A percentile compares a stretch with the other conserved stretches of the same genome.
phyloP scores from a whole-genome alignment of 2,113 vertebrate species.

The Delphinus delphis region DNA sequence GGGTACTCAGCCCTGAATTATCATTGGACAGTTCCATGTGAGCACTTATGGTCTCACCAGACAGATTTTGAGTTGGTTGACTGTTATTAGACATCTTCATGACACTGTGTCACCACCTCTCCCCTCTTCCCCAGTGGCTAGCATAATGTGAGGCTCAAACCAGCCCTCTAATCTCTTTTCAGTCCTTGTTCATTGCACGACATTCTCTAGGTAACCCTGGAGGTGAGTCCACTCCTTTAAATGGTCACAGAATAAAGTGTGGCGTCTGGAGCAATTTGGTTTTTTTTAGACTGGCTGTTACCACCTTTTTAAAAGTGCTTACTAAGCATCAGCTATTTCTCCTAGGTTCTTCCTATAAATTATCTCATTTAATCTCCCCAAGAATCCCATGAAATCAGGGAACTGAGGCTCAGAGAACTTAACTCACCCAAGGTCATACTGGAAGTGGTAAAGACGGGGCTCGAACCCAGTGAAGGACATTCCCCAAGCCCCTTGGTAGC shows the following conservation, averaged over 20 bases:
- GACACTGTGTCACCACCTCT: background rate
- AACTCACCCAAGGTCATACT: background rate
- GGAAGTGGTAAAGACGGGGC: background rate
- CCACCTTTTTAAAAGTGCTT: background rate
- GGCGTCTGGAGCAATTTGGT: background rate
- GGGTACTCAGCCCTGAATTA: background rate
- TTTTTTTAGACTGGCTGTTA: background rate
- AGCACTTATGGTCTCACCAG: background rate
- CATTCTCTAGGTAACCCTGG: background rate
- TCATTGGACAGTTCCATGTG: accelerated
- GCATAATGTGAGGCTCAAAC: background rate
- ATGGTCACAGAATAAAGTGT: background rate
- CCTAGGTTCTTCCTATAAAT: background rate
- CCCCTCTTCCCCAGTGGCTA: accelerated
- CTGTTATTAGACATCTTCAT: background rate
- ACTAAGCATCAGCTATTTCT: background rate
- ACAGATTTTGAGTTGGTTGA: background rate
- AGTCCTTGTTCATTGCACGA: accelerated
- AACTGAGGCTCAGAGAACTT: background rate
- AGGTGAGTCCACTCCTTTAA: background rate
- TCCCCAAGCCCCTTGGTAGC: background rate
- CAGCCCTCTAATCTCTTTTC: background rate
- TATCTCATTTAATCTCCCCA: background rate
- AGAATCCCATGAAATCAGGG: background rate
- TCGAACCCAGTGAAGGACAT: background rate